Conservation (phyloP, 2,888 invertebrate species). For the Tanytarsus gracilentus region DNA sequence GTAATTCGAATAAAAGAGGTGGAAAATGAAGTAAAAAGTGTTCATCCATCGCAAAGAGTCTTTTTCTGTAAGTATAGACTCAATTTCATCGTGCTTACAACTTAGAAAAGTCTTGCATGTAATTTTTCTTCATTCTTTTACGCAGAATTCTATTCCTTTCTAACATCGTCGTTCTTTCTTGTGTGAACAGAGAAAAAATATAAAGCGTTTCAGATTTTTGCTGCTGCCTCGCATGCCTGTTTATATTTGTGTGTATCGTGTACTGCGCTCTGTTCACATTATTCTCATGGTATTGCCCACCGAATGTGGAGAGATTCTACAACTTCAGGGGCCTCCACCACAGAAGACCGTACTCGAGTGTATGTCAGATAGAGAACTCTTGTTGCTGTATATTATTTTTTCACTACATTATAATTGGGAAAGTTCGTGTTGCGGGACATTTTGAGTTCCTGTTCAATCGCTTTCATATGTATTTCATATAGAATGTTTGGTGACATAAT, state of each 20-base stretch:
- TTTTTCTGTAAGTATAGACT: too few species aligned
- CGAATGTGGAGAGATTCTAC: background rate
- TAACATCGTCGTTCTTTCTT: too few species aligned
- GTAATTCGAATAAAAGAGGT: too few species aligned
- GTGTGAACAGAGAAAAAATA: too few species aligned
- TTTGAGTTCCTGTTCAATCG: constrained; percentile 29
- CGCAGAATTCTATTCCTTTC: too few species aligned
- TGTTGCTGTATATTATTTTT: too few species aligned
- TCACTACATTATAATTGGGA: too few species aligned
- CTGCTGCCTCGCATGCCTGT: background rate
- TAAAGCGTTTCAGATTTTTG: background rate
- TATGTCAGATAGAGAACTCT: background rate
- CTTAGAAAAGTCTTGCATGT: too few species aligned
- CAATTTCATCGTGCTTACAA: too few species aligned
- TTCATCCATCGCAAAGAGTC: too few species aligned
- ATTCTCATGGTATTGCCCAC: background rate
- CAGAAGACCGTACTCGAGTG: background rate
- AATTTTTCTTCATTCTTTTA: too few species aligned
- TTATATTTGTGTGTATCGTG: constrained; percentile 1
- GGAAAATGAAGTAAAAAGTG: too few species aligned
- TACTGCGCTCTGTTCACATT: background rate
- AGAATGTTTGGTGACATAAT: constrained; percentile 19
- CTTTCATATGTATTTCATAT: constrained; percentile 28
- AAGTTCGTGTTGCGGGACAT: constrained; percentile 23
- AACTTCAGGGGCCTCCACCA: background rate